Conservation (phyloP, 2,797 vertebrate species). For the Heteromormyrus szaboi region DNA sequence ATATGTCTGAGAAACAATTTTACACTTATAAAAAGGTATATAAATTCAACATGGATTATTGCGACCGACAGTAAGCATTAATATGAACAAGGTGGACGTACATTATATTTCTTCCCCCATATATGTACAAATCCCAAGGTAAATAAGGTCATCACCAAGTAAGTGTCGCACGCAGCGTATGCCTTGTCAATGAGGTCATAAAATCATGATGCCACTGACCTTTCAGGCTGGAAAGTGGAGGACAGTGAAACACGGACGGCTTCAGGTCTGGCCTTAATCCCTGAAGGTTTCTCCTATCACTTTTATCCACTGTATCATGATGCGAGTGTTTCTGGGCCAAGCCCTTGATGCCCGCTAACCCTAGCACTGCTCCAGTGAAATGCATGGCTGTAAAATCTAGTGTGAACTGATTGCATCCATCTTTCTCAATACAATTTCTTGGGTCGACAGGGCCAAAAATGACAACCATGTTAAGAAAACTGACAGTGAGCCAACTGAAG, state of each 20-base stretch:
- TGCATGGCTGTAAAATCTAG: not conserved
- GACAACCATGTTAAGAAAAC: not conserved
- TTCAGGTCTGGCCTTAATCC: not conserved
- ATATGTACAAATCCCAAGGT: not conserved
- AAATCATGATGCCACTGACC: not conserved
- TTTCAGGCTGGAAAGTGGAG: not conserved
- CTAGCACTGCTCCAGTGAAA: not conserved
- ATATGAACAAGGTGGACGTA: slow-evolving; percentile 38
- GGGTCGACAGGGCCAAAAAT: not conserved
- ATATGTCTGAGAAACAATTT: slow-evolving; percentile 26
- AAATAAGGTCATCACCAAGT: not conserved
- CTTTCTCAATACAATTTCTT: not conserved
- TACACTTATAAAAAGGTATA: slow-evolving; percentile 22
- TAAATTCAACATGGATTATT: slow-evolving; percentile 15
- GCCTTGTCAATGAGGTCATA: not conserved
- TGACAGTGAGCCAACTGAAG: not conserved
- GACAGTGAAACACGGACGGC: not conserved
- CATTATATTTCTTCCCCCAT: not conserved
- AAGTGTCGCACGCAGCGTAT: not conserved
- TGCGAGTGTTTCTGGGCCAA: not conserved
- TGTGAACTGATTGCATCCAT: not conserved
- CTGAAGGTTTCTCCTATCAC: not conserved
- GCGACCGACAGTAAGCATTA: slow-evolving; percentile 23
- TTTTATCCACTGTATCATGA: not conserved
- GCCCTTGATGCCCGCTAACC: not conserved